Conservation (phyloP, 2,888 invertebrate genomes). For the Petrolisthes cinctipes region DNA sequence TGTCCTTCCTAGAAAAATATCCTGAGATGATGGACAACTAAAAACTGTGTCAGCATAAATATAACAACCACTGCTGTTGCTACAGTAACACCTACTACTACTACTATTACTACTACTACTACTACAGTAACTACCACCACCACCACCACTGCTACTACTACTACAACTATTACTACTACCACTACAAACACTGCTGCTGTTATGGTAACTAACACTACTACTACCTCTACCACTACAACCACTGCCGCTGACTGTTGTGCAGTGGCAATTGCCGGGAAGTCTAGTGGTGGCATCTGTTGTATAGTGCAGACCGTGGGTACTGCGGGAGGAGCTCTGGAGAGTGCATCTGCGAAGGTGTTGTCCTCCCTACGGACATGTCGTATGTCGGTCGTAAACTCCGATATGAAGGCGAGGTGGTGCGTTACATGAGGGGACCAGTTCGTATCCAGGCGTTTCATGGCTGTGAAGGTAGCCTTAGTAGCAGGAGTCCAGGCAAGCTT, state of each 20-base stretch:
- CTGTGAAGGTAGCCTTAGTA: not conserved
- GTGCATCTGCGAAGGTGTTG: not conserved
- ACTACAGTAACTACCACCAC: not conserved
- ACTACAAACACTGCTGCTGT: not conserved
- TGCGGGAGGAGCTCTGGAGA: too few relatives aligned
- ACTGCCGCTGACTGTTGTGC: not conserved
- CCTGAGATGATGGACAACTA: not conserved
- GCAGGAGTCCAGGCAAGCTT: not conserved
- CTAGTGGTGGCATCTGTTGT: too few relatives aligned
- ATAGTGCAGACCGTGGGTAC: too few relatives aligned
- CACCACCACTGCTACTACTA: not conserved
- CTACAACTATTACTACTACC: not conserved
- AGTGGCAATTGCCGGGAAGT: too few relatives aligned
- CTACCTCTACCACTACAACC: not conserved
- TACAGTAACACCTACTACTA: too few relatives aligned
- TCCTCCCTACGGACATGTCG: constrained; percentile 66
- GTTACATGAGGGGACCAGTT: not conserved
- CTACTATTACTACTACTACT: not conserved
- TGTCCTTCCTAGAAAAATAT: not conserved
- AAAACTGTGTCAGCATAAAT: not conserved
- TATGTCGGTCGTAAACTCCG: constrained; percentile 69
- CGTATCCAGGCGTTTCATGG: constrained; percentile 7
- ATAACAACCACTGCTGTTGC: too few relatives aligned
- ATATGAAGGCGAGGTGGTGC: too few relatives aligned
- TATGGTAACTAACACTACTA: not conserved